These are phyloP conservation scores for Psephotus haematonotus DNA, from an alignment of 2,113 vertebrate species.

Conservation along the genomic window DNA sequence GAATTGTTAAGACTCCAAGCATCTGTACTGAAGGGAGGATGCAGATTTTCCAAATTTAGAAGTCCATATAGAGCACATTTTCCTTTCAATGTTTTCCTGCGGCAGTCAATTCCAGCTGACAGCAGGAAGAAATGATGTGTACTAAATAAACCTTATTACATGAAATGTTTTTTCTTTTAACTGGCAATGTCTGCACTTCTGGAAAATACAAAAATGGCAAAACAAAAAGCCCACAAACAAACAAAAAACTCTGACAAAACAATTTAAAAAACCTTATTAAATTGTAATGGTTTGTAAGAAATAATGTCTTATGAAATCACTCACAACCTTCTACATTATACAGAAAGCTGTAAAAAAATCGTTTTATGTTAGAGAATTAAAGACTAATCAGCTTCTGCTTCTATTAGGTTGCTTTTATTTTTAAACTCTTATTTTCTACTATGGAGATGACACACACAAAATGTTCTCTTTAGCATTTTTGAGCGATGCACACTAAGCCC, in stretches of 20 bases:
- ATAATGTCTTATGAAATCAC: not conserved
- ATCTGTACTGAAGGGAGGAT: not conserved
- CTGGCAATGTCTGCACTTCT: not conserved
- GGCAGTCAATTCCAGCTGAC: constrained; percentile 17
- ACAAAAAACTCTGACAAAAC: not conserved
- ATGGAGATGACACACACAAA: not conserved
- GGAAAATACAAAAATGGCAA: not conserved
- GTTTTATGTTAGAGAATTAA: not conserved
- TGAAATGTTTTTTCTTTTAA: not conserved
- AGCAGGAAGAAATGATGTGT: constrained; percentile 29
- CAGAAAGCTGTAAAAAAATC: not conserved
- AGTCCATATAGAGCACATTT: not conserved
- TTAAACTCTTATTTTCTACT: not conserved
- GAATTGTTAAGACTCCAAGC: not conserved
- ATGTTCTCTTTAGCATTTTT: not conserved
- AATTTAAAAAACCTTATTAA: not conserved
- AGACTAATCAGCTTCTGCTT: not conserved
- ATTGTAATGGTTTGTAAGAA: not conserved
- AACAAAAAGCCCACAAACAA: not conserved
- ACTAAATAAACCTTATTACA: not conserved
- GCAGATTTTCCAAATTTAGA: constrained; percentile 43
- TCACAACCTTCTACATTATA: not conserved
- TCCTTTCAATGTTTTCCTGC: not conserved
- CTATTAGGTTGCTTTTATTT: not conserved
- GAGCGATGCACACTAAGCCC: not conserved